Conservation (phyloP, 1,140 invertebrate species). For the Trichonephila clavipes region DNA sequence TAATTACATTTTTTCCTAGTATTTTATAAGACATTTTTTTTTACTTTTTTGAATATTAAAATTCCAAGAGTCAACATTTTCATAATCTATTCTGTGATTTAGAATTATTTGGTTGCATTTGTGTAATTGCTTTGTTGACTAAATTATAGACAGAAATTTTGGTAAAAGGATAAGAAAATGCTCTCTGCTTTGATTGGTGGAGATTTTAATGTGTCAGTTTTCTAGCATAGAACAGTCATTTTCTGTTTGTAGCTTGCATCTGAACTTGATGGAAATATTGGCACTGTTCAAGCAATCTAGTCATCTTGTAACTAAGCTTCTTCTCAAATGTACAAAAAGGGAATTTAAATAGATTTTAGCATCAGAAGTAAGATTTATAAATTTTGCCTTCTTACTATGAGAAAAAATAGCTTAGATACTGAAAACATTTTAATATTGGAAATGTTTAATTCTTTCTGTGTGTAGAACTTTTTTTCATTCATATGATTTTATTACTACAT, state of each 20-base stretch:
- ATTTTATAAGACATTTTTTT: no score
- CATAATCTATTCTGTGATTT: no score
- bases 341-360: neutral
- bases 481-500: no score
- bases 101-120: no score
- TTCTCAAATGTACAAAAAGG: slow-evolving; percentile 21
- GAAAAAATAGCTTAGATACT: neutral
- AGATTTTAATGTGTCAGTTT: neutral
- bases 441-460: no score
- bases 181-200: no score
- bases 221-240: neutral
- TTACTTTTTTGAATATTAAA: no score
- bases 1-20: no score
- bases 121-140: neutral
- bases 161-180: no score
- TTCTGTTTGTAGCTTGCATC: neutral
- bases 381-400: neutral
- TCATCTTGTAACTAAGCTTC: slow-evolving; percentile 4
- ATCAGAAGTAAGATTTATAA: neutral
- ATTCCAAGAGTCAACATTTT: no score
- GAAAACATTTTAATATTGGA: no score
- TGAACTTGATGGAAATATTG: neutral
- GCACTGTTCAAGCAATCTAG: neutral
- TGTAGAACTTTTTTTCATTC: no score
- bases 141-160: neutral